Evolutionary conservation across 2,113 vertebrate species (phyloP).

Genomic region (Otus sunia): DNA sequence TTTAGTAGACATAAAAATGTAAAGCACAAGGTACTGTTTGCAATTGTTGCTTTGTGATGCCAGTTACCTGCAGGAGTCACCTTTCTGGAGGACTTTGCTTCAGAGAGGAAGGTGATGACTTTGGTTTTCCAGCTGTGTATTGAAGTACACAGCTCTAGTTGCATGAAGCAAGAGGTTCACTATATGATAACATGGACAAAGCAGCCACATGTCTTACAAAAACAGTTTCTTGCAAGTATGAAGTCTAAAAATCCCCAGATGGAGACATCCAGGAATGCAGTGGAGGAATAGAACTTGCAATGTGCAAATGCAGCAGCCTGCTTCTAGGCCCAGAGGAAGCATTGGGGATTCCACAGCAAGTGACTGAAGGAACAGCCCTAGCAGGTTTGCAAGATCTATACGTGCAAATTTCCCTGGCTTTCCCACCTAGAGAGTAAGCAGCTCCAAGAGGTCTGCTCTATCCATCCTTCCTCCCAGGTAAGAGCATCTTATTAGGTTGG

Average conservation of each 20-base stretch:
- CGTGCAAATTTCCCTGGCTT: not conserved
- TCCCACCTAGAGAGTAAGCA: not conserved
- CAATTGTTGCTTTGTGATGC: not conserved
- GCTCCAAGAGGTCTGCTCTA: not conserved
- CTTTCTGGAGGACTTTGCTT: not conserved
- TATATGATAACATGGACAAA: not conserved
- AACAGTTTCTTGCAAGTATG: not conserved
- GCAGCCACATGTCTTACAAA: not conserved
- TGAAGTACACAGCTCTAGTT: not conserved
- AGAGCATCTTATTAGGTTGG: not conserved
- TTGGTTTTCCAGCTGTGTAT: not conserved
- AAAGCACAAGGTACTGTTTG: not conserved
- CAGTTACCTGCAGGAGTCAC: not conserved
- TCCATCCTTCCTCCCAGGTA: not conserved
- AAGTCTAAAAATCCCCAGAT: not conserved
- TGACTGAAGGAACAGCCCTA: not conserved
- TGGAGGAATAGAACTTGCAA: not conserved
- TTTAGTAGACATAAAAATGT: not conserved
- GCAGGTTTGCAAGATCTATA: not conserved
- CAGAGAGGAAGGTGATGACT: not conserved
- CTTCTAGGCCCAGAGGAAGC: not conserved
- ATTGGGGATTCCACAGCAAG: not conserved
- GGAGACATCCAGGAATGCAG: not conserved
- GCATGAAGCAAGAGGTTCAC: not conserved
- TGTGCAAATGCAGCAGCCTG: not conserved